Percentiles rank a stretch among this genome's conserved stretches.
These are phyloP conservation scores for Myripristis jacobus DNA, from an alignment of 2,797 vertebrate species.

Conservation along the genomic window DNA sequence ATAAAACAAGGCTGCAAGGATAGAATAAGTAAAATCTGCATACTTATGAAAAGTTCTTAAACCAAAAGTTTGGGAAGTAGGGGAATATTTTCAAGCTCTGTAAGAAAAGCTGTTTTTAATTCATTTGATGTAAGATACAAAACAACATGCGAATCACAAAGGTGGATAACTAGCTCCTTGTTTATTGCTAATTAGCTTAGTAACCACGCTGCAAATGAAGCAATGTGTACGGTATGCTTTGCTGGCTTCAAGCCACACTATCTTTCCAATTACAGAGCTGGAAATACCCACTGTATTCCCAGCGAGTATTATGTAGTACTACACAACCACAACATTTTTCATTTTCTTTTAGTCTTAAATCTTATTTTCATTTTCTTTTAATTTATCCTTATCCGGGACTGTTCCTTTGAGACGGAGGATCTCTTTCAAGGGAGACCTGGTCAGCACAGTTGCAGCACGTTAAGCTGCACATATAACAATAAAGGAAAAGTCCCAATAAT, in stretches of 20 bases:
- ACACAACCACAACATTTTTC: not conserved
- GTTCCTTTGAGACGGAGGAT: too few relatives aligned
- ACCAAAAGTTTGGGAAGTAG: not conserved
- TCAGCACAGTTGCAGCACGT: too few relatives aligned
- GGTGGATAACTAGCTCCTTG: constrained; percentile 49
- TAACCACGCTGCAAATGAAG: constrained; percentile 49
- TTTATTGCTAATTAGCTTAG: constrained; percentile 69
- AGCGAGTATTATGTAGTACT: not conserved
- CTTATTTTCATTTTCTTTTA: not conserved
- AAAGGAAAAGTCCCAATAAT: too few relatives aligned
- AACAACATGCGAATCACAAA: constrained; percentile 36
- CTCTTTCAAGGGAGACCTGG: too few relatives aligned
- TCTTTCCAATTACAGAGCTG: constrained; percentile 61
- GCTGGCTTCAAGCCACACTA: constrained; percentile 20
- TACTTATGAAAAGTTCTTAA: too few relatives aligned
- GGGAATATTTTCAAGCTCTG: not conserved
- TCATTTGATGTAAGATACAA: constrained; percentile 25
- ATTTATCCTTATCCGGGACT: too few relatives aligned
- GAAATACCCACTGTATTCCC: constrained; percentile 51
- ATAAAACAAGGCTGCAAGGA: too few relatives aligned
- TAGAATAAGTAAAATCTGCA: too few relatives aligned
- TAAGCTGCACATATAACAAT: too few relatives aligned
- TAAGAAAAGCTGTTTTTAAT: constrained; percentile 7
- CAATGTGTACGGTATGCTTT: constrained; percentile 23
- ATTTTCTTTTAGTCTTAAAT: too few relatives aligned